Evolutionary conservation across 2,888 invertebrate species (phyloP), one percentile per base, ranked within the genome.

Genomic region (Hyles lineata): DNA sequence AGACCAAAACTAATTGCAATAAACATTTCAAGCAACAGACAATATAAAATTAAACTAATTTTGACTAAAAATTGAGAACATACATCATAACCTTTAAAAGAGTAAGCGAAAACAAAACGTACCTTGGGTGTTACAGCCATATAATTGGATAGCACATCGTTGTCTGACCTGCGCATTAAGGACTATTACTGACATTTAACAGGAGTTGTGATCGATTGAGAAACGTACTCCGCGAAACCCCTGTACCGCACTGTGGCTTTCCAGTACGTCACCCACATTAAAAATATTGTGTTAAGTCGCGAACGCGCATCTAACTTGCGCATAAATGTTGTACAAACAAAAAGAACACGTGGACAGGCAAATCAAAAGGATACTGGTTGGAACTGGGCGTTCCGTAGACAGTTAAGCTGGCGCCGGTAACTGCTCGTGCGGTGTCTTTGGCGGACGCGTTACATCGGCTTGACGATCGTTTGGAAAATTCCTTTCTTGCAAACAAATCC

Each of bases 401-500:
- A 76, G 91, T 86, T 85, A 93, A 85, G 83, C 85, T 86, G 81
- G 88, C 81, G 88, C 92, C 90, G 91, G 91, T 88, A 88, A 83
- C 89, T 81, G 83, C 78, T 82, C 84, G 83, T 80, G 82, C 84
- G 72, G 89, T 90, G 83, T 94, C 90, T 87, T 86, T 90, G 77
- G 82, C 80, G 81, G 85, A 81, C 85, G 87, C 87, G 86, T 85
- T 90, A 77, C 78, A 81, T 78, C 87, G 84, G 82, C 80, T 93
- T 84, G 82, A 89, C 81, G 88, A 82, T 81, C 88, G 95, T 86
- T 96, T 96, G 80, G 92, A 91, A 83, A 96, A 95, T 89, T 96
- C 96, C 92, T 96, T 96, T 80, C 96, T 95, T 82, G 96, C 96
- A 87, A 97, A 95, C 82, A 95, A 90, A 75, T 94, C 92, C 70